Evolutionary conservation across 1,140 invertebrate genomes (phyloP).

Genomic region (Penaeus indicus): DNA sequence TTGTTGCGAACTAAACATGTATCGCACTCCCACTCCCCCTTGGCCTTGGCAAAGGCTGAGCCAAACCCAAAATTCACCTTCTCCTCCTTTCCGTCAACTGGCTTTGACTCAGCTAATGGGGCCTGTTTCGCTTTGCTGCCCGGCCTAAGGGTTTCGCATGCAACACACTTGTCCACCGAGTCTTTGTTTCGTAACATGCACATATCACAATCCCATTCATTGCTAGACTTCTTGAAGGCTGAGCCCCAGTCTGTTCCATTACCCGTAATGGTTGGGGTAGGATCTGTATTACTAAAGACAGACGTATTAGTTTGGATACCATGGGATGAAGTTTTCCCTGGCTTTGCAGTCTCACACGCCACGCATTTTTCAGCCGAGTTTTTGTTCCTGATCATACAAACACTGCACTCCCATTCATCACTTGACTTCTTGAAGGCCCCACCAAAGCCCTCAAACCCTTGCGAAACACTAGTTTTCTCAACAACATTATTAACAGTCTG

Average conservation of each 20-base stretch:
- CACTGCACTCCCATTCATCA: constrained; percentile 77
- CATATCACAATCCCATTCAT: constrained; percentile 77
- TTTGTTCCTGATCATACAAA: constrained; percentile 79
- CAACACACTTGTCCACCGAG: constrained; percentile 75
- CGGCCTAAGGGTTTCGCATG: constrained; percentile 77
- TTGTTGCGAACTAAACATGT: constrained; percentile 77
- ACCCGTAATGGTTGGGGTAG: constrained; percentile 10
- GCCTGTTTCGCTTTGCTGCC: constrained; percentile 69
- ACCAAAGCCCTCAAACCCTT: constrained; percentile 71
- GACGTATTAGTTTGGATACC: constrained; percentile 43
- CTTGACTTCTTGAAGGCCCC: constrained; percentile 74
- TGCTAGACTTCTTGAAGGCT: constrained; percentile 73
- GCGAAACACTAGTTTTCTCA: constrained; percentile 41
- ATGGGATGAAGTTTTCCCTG: constrained; percentile 67
- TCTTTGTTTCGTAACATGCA: constrained; percentile 79
- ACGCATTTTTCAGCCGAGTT: constrained; percentile 74
- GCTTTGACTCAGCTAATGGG: constrained; percentile 18
- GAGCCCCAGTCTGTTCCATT: constrained; percentile 71
- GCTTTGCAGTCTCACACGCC: constrained; percentile 77
- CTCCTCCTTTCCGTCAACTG: constrained; percentile 38
- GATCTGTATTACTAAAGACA: constrained; percentile 4
- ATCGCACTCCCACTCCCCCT: constrained; percentile 76
- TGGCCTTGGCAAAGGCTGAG: constrained; percentile 71
- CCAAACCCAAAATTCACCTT: constrained; percentile 70
- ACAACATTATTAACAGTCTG: constrained; percentile 39